Evolutionary conservation across 2,888 invertebrate genomes (phyloP), one percentile per base, ranked within the genome.

Genomic region (Cosmorhoe ocellata): DNA sequence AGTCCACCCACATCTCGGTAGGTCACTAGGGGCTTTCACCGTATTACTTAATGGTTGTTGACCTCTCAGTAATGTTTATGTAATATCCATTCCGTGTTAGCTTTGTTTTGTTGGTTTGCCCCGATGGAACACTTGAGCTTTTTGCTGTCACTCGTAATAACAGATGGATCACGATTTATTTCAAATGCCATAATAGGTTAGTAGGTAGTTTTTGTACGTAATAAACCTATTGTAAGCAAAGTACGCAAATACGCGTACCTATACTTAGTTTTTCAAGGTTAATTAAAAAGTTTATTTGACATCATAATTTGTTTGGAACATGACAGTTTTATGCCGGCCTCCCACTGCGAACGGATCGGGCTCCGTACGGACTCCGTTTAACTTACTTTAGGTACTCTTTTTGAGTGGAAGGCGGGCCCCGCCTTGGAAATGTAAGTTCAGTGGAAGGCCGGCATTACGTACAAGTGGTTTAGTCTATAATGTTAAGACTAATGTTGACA

Each of bases 11-110:
- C 77, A 69, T 67, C 67, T 64, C 41, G 43, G 40, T 69, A 67
- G 84, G 81, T 81, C 82, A 78, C 66, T 69, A 52, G 64, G 57
- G 59, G 76, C 79, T 81, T 81, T 83, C 81, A 76, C 76, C 61
- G 74, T 74, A 72, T 84, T 83, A 82, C 83, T 84, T 81, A 79
- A 83, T 74, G 56, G 58, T 38, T 55, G 41, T 66, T 66, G 74
- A 75, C 76, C 76, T 79, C 78, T 69, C 51, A 56, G 56, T 55
- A 55, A 65, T 39, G 44, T 60, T 76, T 76, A 71, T 66, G 74
- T 71, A 76, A 76, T 64, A 58, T 56, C 43, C 54, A 59, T 53
- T 24, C 39, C 54, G 58, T 42, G 60, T 66, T 61, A 49, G 49
- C 49, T 59, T 53, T 50, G 56, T 54, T 60, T 59, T 56, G 56